A percentile compares a stretch with the other conserved stretches of the same genome.
phyloP scores from a whole-genome alignment of 2,888 invertebrate species.

The Andrena minutula region DNA sequence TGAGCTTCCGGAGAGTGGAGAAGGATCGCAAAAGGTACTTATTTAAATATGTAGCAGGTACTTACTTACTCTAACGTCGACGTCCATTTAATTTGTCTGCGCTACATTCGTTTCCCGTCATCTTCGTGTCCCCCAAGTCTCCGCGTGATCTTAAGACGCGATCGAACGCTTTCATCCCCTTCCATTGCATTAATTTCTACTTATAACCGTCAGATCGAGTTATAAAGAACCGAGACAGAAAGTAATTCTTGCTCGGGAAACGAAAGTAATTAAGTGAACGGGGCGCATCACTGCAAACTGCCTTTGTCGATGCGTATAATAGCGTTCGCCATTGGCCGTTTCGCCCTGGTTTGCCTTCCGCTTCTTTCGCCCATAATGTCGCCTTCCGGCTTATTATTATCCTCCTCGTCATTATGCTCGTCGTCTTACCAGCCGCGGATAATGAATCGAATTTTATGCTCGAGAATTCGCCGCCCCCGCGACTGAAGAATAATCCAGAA shows the following conservation, averaged over 20 bases:
- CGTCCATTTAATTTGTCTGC: slow-evolving; percentile 18
- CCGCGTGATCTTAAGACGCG: slow-evolving; percentile 38
- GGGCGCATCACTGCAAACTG: slow-evolving; percentile 54
- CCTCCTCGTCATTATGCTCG: slow-evolving; percentile 21
- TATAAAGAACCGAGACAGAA: slow-evolving; percentile 48
- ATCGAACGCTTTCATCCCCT: slow-evolving; percentile 48
- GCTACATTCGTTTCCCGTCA: slow-evolving; percentile 3
- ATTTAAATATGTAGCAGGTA: no score
- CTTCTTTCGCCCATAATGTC: slow-evolving; percentile 2
- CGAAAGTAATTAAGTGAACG: slow-evolving; percentile 59
- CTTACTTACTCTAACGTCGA: neutral
- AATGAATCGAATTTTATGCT: slow-evolving; percentile 31
- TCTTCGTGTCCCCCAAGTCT: slow-evolving; percentile 4
- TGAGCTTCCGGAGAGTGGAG: no score
- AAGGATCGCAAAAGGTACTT: no score
- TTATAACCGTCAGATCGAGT: slow-evolving; percentile 52
- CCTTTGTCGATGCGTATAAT: slow-evolving; percentile 41
- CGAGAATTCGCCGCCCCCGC: neutral
- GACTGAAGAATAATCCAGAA: neutral
- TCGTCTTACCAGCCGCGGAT: neutral
- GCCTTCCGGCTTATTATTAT: slow-evolving; percentile 18
- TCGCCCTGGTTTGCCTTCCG: slow-evolving; percentile 3
- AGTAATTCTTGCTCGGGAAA: slow-evolving; percentile 51
- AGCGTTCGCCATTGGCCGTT: slow-evolving; percentile 4
- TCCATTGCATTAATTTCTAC: slow-evolving; percentile 50